A percentile compares a stretch with the other conserved stretches of the same genome.
phyloP scores from a whole-genome alignment of 2,113 vertebrate species.

The Osmerus eperlanus region DNA sequence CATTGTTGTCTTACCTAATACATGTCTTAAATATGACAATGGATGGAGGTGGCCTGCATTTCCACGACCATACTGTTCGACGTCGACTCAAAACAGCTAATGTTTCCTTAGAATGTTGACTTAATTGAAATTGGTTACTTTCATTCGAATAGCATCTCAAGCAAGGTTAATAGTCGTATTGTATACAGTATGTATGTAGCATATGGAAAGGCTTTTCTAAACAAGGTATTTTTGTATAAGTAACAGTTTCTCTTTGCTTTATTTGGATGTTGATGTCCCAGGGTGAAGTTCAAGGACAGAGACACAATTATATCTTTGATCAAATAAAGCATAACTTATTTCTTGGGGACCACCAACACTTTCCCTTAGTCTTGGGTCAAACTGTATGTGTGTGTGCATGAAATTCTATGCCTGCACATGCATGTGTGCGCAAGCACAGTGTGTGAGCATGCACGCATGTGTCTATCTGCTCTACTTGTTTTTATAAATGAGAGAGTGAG shows the following conservation, averaged over 20 bases:
- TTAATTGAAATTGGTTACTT: no score
- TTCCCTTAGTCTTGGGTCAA: slow-evolving; percentile 62
- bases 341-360: slow-evolving; percentile 72
- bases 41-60: no score
- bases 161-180: not conserved
- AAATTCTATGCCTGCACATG: not conserved
- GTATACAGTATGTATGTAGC: not conserved
- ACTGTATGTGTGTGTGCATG: slow-evolving; percentile 52
- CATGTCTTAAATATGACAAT: not conserved
- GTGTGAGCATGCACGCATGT: slow-evolving; percentile 1
- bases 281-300: not conserved
- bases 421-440: not conserved
- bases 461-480: slow-evolving; percentile 58
- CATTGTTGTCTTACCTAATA: not conserved
- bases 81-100: no score
- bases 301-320: slow-evolving; percentile 1
- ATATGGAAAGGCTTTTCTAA: no score
- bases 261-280: not conserved
- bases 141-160: not conserved
- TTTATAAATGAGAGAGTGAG: slow-evolving; percentile 75
- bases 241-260: not conserved
- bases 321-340: slow-evolving; percentile 52
- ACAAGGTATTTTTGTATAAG: not conserved
- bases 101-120: no score
- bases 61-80: no score